Base-by-base conservation (phyloP, 2,113 vertebrate genomes). In the Passer montanus region DNA sequence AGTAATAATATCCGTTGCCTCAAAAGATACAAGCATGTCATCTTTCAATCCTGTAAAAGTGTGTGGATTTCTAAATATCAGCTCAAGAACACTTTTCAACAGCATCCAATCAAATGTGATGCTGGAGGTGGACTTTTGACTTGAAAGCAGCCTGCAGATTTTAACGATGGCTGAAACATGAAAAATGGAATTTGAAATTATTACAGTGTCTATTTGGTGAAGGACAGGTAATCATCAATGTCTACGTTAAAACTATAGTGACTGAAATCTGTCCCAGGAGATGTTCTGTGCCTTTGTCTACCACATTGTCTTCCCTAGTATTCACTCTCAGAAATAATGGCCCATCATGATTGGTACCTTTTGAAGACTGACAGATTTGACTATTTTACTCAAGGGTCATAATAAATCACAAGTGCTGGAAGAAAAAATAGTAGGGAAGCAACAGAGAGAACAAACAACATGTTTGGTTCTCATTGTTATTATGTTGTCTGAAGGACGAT, bases 191-290 rank as follows among this genome's bases (percentile, higher is more conserved):
- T 86, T 49, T 86, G 47, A 94, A 93, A 95, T 88, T 11, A 91
- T 83, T 80, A 87, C 2, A 6, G 46, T 59, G 50, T 80, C 82
- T 94, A 12, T 74, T 84, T 86, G 63, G 43, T 90, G 63, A 95
- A 92, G 90, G 92, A 92, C 85, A 94, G 82, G 60, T 88, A 95
- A 86, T 94, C 64, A 91, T 74, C 39, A 33, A 70, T 10, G 31
- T 75, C 85, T 88, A 59, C 44, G 41, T 49, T 90, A 77, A 66
- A 95, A 93, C 87, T 60, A 44, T 0, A 81, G 59, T 72, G 72
- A 93, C 76, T 84, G 82, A 91, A 93, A 94, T 89, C 73, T 86
- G 72, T 92, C 79, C 86, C 79, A 92, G 82, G 77, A 86, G 72
- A 86, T 84, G 72, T 66, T 86, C 58, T 85, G 22, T 75, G 68